phyloP scores from a whole-genome alignment of 1,140 invertebrate genomes.

The Cataglyphis hispanica region DNA sequence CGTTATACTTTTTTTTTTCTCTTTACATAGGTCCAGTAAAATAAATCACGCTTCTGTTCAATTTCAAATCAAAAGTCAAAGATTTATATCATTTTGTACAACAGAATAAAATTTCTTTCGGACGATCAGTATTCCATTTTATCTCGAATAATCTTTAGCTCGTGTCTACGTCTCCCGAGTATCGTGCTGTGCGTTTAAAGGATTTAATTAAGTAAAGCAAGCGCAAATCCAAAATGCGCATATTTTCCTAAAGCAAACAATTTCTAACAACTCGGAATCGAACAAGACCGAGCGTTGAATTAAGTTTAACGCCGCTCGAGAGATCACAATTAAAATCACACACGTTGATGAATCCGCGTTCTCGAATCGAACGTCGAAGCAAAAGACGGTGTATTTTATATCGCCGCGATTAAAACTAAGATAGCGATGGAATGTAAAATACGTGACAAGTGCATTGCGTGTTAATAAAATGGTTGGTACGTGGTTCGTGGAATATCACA shows the following conservation, averaged over 20 bases:
- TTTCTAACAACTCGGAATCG: constrained; percentile 3
- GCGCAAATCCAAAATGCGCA: constrained; percentile 6
- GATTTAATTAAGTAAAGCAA: constrained; percentile 27
- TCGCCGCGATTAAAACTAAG: constrained; percentile 44
- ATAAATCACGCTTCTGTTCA: constrained; percentile 20
- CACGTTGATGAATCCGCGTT: neutral
- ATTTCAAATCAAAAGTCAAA: constrained; percentile 26
- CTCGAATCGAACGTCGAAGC: neutral
- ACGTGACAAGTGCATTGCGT: constrained; percentile 35
- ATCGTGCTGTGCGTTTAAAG: constrained; percentile 20
- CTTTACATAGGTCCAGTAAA: neutral
- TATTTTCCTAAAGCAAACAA: constrained; percentile 21
- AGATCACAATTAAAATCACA: constrained; percentile 53
- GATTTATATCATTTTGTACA: constrained; percentile 31
- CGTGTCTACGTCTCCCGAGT: constrained; percentile 7
- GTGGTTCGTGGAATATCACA: constrained; percentile 46
- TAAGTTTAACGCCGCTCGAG: constrained; percentile 43
- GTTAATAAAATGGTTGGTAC: too few relatives aligned
- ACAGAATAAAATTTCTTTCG: constrained; percentile 3
- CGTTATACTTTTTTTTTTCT: constrained; percentile 3
- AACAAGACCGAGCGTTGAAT: neutral
- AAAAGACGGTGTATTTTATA: constrained; percentile 8
- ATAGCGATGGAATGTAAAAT: constrained; percentile 53
- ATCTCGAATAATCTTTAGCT: neutral
- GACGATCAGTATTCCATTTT: neutral